These are phyloP conservation scores for Nanorana parkeri DNA, from an alignment of 2,113 vertebrate species.

Conservation along the genomic window DNA sequence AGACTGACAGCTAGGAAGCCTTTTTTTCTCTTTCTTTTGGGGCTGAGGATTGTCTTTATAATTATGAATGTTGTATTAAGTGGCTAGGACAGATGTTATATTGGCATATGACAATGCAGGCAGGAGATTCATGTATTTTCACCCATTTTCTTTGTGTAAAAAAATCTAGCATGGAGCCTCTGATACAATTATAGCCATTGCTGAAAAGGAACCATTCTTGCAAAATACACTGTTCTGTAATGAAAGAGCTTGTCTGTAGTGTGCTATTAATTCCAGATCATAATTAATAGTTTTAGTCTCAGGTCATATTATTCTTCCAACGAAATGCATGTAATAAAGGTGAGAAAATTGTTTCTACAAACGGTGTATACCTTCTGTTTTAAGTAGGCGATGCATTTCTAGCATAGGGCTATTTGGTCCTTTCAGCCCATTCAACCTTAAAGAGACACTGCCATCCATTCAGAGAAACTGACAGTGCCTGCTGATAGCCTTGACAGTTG, in stretches of 20 bases:
- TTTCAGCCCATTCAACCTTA: too few relatives aligned
- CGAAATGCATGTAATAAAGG: too few relatives aligned
- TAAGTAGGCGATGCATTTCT: too few relatives aligned
- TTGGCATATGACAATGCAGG: slow-evolving; percentile 36
- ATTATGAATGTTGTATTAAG: slow-evolving; percentile 54
- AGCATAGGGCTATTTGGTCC: too few relatives aligned
- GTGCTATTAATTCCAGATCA: not conserved
- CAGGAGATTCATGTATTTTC: slow-evolving; percentile 12
- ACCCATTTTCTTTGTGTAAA: slow-evolving; percentile 35
- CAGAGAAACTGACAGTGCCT: too few relatives aligned
- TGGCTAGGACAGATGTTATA: slow-evolving; percentile 41
- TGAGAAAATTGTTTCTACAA: too few relatives aligned
- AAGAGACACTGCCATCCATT: too few relatives aligned
- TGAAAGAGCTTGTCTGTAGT: not conserved
- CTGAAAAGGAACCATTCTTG: slow-evolving; percentile 15
- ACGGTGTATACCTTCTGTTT: too few relatives aligned
- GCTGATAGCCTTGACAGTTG: too few relatives aligned
- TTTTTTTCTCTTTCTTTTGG: slow-evolving; percentile 38
- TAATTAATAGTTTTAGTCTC: not conserved
- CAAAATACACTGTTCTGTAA: not conserved
- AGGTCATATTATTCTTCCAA: too few relatives aligned
- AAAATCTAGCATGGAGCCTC: slow-evolving; percentile 21
- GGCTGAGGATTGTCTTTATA: slow-evolving; percentile 39
- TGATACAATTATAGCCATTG: slow-evolving; percentile 36
- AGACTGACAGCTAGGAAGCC: slow-evolving; percentile 40